A percentile compares a stretch with the other conserved stretches of the same genome.
These are phyloP conservation scores for Manacus vitellinus DNA, from an alignment of 2,113 vertebrate genomes.

Conservation along the genomic window DNA sequence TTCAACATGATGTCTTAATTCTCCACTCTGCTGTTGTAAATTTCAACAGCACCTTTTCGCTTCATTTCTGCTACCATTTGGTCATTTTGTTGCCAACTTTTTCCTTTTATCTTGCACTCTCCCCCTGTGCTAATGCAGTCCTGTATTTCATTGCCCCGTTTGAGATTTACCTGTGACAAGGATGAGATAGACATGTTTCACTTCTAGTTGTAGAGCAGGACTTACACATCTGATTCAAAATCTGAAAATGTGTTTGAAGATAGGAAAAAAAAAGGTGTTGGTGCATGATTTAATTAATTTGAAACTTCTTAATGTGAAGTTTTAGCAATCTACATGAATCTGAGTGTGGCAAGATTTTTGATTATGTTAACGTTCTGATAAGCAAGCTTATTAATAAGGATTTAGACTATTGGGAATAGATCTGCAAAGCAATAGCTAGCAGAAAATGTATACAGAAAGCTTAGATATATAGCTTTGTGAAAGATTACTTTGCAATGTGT, in stretches of 20 bases:
- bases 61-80: neutral
- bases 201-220: neutral
- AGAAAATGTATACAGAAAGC: neutral
- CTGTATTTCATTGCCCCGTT: neutral
- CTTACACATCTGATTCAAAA: neutral
- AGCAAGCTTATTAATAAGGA: neutral
- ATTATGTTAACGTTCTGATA: neutral
- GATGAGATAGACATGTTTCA: neutral
- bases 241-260: neutral
- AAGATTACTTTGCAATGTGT: neutral
- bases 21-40: neutral
- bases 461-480: neutral
- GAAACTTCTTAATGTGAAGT: neutral
- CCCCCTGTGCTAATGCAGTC: neutral
- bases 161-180: neutral
- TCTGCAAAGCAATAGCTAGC: neutral
- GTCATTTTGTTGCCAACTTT: neutral
- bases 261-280: neutral
- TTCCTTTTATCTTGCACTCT: neutral
- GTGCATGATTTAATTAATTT: neutral
- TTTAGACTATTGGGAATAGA: neutral
- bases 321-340: neutral
- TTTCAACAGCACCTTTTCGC: neutral
- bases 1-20: neutral
- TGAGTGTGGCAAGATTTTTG: fast-evolving